Evolutionary conservation across 1,140 invertebrate genomes (phyloP).

Genomic region (Aphelenchoides fujianensis): DNA sequence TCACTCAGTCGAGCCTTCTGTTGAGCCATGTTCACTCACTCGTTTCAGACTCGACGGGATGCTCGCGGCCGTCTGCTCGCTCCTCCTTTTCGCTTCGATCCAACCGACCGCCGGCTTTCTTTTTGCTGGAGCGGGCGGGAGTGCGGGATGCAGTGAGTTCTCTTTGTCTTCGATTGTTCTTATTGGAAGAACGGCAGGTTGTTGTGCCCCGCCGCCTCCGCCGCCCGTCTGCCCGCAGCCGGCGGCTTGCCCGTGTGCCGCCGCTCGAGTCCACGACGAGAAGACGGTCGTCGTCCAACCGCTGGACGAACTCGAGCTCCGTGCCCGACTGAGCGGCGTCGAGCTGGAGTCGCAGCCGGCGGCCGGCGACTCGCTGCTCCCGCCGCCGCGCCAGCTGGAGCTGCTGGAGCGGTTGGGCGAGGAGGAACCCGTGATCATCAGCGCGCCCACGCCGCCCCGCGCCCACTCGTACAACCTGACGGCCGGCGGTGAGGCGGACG

Average conservation of each 20-base stretch:
- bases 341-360: not conserved
- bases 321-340: not conserved
- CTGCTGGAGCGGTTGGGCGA: slow-evolving; percentile 9
- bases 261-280: not conserved
- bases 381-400: not conserved
- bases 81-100: not conserved
- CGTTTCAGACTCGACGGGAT: not conserved
- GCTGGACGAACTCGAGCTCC: slow-evolving; percentile 3
- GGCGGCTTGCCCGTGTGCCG: not conserved
- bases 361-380: not conserved
- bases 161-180: not conserved
- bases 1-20: no score
- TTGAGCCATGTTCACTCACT: no score
- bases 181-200: no score
- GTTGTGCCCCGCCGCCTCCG: not conserved
- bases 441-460: not conserved
- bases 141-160: not conserved
- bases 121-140: not conserved
- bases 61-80: not conserved
- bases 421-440: not conserved
- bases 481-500: not conserved
- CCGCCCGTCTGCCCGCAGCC: not conserved
- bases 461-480: not conserved
- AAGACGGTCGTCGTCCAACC: slow-evolving; percentile 3
- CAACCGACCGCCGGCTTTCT: not conserved